A percentile compares a stretch with the other conserved stretches of the same genome.
Evolutionary conservation across 1,140 invertebrate species (phyloP).

Genomic region (Ceratoteleas bidentatus): DNA sequence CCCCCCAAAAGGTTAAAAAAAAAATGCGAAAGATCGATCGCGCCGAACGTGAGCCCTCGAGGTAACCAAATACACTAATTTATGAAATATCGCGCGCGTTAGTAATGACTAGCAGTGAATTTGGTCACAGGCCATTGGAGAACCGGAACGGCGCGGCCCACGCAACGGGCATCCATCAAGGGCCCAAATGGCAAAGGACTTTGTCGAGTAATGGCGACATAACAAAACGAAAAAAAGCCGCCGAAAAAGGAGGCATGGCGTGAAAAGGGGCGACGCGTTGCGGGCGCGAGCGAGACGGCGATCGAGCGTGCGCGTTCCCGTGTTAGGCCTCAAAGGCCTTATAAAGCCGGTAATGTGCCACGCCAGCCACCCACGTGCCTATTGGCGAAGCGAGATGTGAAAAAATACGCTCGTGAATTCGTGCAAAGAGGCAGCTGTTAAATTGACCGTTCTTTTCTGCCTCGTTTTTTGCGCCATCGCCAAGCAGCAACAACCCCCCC

Average conservation of each 20-base stretch:
- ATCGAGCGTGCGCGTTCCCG: slow-evolving; percentile 57
- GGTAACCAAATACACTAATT: slow-evolving; percentile 41
- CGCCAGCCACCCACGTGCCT: slow-evolving; percentile 76
- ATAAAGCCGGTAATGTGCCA: slow-evolving; percentile 78
- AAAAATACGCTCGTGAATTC: slow-evolving; percentile 66
- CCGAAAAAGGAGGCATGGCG: slow-evolving; percentile 45
- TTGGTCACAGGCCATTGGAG: slow-evolving; percentile 69
- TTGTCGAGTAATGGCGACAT: slow-evolving; percentile 78
- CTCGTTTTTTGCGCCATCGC: slow-evolving; percentile 43
- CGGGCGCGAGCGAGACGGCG: slow-evolving; percentile 41
- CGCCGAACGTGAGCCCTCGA: slow-evolving; percentile 9
- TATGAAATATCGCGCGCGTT: slow-evolving; percentile 45
- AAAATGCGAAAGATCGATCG: not conserved
- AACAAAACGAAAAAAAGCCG: slow-evolving; percentile 68
- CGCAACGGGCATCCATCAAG: slow-evolving; percentile 77
- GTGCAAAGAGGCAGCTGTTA: slow-evolving; percentile 74
- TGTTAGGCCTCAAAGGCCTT: slow-evolving; percentile 73
- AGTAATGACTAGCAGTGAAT: slow-evolving; percentile 60
- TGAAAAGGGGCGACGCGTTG: slow-evolving; percentile 61
- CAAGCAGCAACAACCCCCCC: no score
- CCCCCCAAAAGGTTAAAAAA: no score
- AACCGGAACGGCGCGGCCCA: slow-evolving; percentile 72
- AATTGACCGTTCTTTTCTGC: slow-evolving; percentile 70
- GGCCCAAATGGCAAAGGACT: slow-evolving; percentile 74
- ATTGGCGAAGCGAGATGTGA: slow-evolving; percentile 74